Evolutionary conservation across 2,888 invertebrate genomes (phyloP).

Genomic region (Gastrophysa polygoni): DNA sequence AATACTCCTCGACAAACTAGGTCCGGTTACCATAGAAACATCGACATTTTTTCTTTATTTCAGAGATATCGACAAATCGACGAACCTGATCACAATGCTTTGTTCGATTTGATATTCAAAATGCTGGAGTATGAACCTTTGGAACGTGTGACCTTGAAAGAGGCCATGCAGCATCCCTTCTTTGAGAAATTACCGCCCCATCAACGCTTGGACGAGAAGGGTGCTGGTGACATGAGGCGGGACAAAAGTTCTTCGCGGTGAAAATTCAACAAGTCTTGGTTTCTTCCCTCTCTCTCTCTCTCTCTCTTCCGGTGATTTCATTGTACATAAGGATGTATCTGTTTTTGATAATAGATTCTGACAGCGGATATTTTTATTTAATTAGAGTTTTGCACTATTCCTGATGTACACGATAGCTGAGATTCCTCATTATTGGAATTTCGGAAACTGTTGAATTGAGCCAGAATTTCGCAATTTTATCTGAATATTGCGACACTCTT

Average conservation of each 20-base stretch:
- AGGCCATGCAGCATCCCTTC: slow-evolving; percentile 91
- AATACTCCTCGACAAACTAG: no score
- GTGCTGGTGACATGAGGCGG: slow-evolving; percentile 62
- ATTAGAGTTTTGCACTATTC: slow-evolving; percentile 43
- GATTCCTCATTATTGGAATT: neutral
- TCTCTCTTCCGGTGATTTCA: no score
- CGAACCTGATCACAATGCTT: slow-evolving; percentile 87
- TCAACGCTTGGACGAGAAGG: slow-evolving; percentile 70
- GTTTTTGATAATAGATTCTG: slow-evolving; percentile 40
- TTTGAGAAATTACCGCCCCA: slow-evolving; percentile 84
- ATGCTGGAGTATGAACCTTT: slow-evolving; percentile 98
- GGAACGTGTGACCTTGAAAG: slow-evolving; percentile 84
- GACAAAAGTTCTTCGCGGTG: slow-evolving; percentile 69
- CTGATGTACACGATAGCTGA: neutral
- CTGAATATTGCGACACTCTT: no score
- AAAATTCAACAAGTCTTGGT: neutral
- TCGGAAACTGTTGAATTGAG: neutral
- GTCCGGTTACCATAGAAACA: slow-evolving; percentile 14
- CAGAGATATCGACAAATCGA: slow-evolving; percentile 90
- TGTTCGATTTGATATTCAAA: slow-evolving; percentile 92
- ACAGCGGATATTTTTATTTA: slow-evolving; percentile 25
- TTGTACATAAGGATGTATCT: slow-evolving; percentile 18
- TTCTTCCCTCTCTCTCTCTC: no score
- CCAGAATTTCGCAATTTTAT: no score
- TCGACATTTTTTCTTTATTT: slow-evolving; percentile 42